phyloP scores from a whole-genome alignment of 2,888 invertebrate genomes.

The Aricia artaxerxes region DNA sequence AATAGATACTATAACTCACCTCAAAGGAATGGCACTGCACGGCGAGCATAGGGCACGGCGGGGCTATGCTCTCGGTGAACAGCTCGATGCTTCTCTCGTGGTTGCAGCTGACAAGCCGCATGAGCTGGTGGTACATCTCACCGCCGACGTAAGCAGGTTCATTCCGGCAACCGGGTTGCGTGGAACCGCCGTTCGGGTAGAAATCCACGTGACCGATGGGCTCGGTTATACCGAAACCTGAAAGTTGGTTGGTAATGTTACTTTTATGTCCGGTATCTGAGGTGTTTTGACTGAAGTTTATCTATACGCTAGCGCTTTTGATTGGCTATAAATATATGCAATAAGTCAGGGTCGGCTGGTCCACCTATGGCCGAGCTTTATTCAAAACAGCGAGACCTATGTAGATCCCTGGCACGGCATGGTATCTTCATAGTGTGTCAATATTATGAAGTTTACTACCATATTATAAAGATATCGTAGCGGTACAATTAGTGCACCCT shows the following conservation, averaged over 20 bases:
- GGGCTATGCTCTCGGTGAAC: slow-evolving; percentile 91
- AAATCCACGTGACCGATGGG: slow-evolving; percentile 94
- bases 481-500: too few species aligned
- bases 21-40: slow-evolving; percentile 90
- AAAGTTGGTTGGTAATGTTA: background rate
- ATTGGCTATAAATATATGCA: too few species aligned
- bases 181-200: slow-evolving; percentile 93
- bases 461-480: too few species aligned
- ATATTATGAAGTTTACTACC: too few species aligned
- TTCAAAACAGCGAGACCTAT: too few species aligned
- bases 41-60: slow-evolving; percentile 87
- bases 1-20: slow-evolving; percentile 54
- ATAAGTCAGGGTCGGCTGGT: too few species aligned
- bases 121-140: slow-evolving; percentile 70
- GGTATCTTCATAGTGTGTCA: too few species aligned
- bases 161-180: slow-evolving; percentile 78
- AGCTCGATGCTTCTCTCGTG: slow-evolving; percentile 92
- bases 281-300: too few species aligned
- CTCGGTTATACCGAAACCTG: slow-evolving; percentile 89
- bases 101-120: slow-evolving; percentile 90
- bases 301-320: too few species aligned
- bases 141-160: slow-evolving; percentile 44
- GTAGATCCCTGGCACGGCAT: too few species aligned
- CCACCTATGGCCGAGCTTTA: too few species aligned
- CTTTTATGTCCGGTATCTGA: too few species aligned